These are phyloP conservation scores for Lagodon rhomboides DNA, from an alignment of 2,797 vertebrate genomes.

Conservation along the genomic window DNA sequence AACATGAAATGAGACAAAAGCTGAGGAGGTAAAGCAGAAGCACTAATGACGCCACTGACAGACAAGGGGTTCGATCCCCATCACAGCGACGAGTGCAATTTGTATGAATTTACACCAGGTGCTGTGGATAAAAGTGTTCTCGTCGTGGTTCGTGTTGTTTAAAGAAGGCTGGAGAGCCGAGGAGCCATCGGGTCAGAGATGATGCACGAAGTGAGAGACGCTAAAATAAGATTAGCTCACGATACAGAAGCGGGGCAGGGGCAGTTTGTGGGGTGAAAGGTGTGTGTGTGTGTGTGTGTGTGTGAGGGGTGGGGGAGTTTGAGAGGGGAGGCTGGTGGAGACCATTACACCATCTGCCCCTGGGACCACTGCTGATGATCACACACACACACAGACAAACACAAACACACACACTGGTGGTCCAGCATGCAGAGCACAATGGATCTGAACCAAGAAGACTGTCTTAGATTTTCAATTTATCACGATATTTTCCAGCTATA, in stretches of 20 bases:
- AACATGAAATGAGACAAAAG: slow-evolving; percentile 43
- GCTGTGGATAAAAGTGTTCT: slow-evolving; percentile 1
- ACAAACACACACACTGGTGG: not conserved
- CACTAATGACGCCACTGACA: slow-evolving; percentile 3
- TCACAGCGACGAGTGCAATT: not conserved
- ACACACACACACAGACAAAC: slow-evolving; percentile 9
- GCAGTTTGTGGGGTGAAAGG: slow-evolving; percentile 21
- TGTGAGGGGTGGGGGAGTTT: not conserved
- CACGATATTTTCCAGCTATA: too few species aligned
- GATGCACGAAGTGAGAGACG: slow-evolving; percentile 39
- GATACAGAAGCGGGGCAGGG: slow-evolving; percentile 33
- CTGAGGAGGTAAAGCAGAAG: slow-evolving; percentile 27
- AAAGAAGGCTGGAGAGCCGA: not conserved
- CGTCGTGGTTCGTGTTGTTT: not conserved
- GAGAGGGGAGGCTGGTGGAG: slow-evolving; percentile 22
- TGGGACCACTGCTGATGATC: slow-evolving; percentile 48
- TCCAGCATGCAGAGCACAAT: too few species aligned
- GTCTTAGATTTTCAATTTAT: too few species aligned
- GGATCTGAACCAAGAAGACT: too few species aligned
- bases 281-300: slow-evolving; percentile 2
- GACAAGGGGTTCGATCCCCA: slow-evolving; percentile 20
- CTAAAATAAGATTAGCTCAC: slow-evolving; percentile 52
- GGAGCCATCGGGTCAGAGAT: slow-evolving; percentile 16
- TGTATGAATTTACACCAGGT: not conserved
- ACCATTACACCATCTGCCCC: slow-evolving; percentile 65